Evolutionary conservation across 2,113 vertebrate species (phyloP).

Genomic region (Columba livia): DNA sequence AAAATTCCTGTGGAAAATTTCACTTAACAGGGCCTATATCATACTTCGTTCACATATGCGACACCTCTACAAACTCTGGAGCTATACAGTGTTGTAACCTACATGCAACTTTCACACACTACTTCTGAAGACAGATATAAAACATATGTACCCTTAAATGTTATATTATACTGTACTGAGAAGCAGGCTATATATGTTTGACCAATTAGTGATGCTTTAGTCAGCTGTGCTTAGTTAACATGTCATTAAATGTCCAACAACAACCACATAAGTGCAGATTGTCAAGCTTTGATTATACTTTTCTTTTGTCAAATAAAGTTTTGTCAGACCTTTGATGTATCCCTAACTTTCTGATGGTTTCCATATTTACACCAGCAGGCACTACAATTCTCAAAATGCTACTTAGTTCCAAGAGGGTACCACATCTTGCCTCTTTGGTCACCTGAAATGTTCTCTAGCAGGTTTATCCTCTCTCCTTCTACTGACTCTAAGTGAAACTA

Average conservation of each 20-base stretch:
- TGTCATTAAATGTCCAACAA: conserved; percentile 76
- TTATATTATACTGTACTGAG: conserved; percentile 51
- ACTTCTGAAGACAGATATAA: conserved; percentile 35
- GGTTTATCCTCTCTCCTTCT: not conserved
- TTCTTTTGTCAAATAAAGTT: conserved; percentile 72
- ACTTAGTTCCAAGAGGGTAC: not conserved
- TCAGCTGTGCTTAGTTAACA: conserved; percentile 64
- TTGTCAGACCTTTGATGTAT: conserved; percentile 72
- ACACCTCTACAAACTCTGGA: not conserved
- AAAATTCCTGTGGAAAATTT: not conserved
- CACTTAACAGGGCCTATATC: not conserved
- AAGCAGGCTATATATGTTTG: conserved; percentile 66
- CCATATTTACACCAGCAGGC: conserved; percentile 71
- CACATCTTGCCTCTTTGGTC: not conserved
- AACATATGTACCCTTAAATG: conserved; percentile 41
- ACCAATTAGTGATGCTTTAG: conserved; percentile 68
- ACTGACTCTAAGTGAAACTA: not conserved
- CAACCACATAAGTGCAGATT: conserved; percentile 75
- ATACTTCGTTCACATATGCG: not conserved
- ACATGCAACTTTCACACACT: not conserved
- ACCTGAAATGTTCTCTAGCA: not conserved
- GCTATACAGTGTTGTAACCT: not conserved
- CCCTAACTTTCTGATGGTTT: conserved; percentile 55
- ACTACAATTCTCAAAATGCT: not conserved
- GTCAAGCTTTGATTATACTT: conserved; percentile 73